These are phyloP conservation scores for Indicator indicator DNA, from an alignment of 2,113 vertebrate genomes.

Conservation along the genomic window DNA sequence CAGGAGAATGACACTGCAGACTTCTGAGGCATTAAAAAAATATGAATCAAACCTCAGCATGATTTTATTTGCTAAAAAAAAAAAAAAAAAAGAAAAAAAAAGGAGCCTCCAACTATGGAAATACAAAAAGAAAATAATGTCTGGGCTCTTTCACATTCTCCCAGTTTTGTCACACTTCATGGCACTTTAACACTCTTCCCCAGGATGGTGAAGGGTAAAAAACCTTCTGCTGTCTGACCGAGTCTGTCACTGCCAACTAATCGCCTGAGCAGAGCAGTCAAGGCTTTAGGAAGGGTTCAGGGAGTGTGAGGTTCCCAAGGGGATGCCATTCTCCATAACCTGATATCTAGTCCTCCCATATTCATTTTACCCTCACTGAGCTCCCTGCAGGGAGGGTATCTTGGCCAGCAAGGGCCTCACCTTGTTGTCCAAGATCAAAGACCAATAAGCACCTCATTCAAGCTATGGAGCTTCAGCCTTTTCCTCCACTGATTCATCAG, in stretches of 20 bases:
- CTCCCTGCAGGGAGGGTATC: not conserved
- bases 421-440: not conserved
- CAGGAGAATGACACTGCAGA: conserved; percentile 54
- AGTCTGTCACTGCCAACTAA: not conserved
- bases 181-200: not conserved
- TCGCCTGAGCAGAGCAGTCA: not conserved
- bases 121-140: not conserved
- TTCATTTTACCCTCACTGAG: not conserved
- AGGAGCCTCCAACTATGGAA: not conserved
- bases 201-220: not conserved
- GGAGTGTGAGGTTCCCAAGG: not conserved
- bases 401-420: not conserved
- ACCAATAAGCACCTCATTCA: not conserved
- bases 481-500: not conserved
- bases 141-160: not conserved
- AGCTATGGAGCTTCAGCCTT: not conserved
- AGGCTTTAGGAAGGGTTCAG: not conserved
- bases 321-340: not conserved
- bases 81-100: not conserved
- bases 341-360: not conserved
- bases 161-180: not conserved
- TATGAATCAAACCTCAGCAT: conserved; percentile 23
- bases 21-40: conserved; percentile 49
- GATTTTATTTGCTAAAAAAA: not conserved
- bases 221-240: not conserved